Evolutionary conservation across 2,888 invertebrate species (phyloP), one percentile per base, ranked within the genome.

Genomic region (Sipha maydis): DNA sequence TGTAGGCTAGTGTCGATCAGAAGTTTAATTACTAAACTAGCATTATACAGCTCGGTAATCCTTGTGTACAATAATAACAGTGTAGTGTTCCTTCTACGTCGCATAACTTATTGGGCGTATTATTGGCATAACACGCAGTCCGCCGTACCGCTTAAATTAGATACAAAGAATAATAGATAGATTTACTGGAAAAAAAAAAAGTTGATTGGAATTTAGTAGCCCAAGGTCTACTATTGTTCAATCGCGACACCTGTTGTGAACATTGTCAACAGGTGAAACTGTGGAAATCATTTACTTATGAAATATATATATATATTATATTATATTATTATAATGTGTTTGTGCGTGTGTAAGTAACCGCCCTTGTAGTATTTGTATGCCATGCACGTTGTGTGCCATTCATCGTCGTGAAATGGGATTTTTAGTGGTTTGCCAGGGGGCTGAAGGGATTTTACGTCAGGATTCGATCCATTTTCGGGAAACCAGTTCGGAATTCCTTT

Each of bases 181-280:
- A 83, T 75, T n/a, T 1, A 14, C 48, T 48, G 48, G 1, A 14
- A 5, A 25, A n/a, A 25, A 79, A 25, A 85, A 41, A 76, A 67
- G 41, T 77, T 82, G 88, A 88, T 88, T 82, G 88, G 88, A 88
- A 88, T 88, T 82, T 88, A 86, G 80, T 86, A 86, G 86, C 79
- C 86, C 88, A 76, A 80, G 88, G 88, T 86, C 73, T 73, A 34
- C 80, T 88, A 88, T 88, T 88, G 88, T 88, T 88, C 88, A 48
- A 28, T 88, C 88, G 75, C 82, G 82, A 88, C 88, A 88, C 88
- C 88, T 88, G 88, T 88, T 88, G 88, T 82, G 88, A 76, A 88
- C 82, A 88, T 67, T 82, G 88, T 82, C 88, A 88, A 88, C 88
- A 88, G 88, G 88, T 88, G 88, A 88, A 88, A 88, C 88, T 82